Base-by-base conservation (phyloP, 2,113 vertebrate species). In the Pan troglodytes region DNA sequence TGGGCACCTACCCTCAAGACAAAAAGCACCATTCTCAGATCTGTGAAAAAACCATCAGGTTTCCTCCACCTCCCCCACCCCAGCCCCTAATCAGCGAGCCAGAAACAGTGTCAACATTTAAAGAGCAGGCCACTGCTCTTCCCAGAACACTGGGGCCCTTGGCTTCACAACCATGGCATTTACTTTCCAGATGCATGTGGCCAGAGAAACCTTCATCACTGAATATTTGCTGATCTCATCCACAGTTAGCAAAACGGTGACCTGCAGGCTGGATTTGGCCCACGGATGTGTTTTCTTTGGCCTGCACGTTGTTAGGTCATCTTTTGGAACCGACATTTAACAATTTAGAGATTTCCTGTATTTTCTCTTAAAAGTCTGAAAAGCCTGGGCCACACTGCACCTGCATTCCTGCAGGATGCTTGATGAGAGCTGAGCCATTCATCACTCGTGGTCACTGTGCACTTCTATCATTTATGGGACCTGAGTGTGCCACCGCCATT, bases 281-380 rank as follows among this genome's bases (percentile, higher is more conserved):
- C 55, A 78, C 43, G 12, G 72, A 79, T 23, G 35, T 90, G 57
- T 90, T 96, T 96, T 87, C 93, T 95, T 97, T 96, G 96, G 93
- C 92, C 72, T 70, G 22, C 55, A 80, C 35, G 25, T 48, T 75
- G 75, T 45, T 95, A 76, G 84, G 72, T 48, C 64, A 4, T 73
- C 84, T 76, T 93, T 85, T 93, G 70, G 76, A 96, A 85, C 64
- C 52, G 79, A 78, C 55, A 52, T 92, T 96, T 79, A 95, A 95
- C 88, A 68, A 70, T 64, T 96, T 95, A 81, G 81, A 90, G 57
- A 96, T 73, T 94, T 97, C 95, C 95, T 96, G 88, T 68, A 96
- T 90, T 88, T 93, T 85, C 88, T 90, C 76, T 96, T 93, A 68
- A 95, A 95, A 95, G 48, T 18, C 38, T 38, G 68, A 35, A 38